Evolutionary conservation across 2,113 vertebrate genomes (phyloP).

Genomic region (Coreoperca whiteheadi): DNA sequence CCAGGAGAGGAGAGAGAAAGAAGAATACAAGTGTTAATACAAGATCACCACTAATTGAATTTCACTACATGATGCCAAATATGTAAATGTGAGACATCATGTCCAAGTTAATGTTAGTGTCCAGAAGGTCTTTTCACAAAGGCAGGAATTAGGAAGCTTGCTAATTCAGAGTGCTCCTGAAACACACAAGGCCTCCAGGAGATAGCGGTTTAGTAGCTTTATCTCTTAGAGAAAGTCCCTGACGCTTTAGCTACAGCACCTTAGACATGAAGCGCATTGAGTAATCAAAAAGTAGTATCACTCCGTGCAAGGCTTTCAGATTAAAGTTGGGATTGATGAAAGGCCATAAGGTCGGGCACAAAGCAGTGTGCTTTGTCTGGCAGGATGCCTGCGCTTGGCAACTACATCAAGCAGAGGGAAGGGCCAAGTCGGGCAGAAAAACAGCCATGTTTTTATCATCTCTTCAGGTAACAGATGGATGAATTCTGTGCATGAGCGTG

Average conservation of each 20-base stretch:
- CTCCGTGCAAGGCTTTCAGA: not conserved
- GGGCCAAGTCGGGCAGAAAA: slow-evolving; percentile 32
- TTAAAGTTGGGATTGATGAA: slow-evolving; percentile 4
- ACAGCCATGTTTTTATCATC: slow-evolving; percentile 52
- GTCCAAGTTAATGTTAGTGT: not conserved
- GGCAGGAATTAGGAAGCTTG: not conserved
- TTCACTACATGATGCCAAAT: not conserved
- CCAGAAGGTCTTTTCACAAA: not conserved
- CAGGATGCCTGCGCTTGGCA: slow-evolving; percentile 36
- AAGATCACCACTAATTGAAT: not conserved
- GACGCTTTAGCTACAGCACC: not conserved
- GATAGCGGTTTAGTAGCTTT: not conserved
- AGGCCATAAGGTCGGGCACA: slow-evolving; percentile 11
- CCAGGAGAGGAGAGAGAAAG: slow-evolving; percentile 10
- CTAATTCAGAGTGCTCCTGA: not conserved
- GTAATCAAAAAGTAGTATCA: not conserved
- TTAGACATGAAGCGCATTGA: not conserved
- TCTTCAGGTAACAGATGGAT: slow-evolving; percentile 67
- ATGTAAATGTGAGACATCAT: slow-evolving; percentile 6
- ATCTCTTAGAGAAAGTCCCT: not conserved
- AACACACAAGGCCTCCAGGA: slow-evolving; percentile 1
- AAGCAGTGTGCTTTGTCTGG: slow-evolving; percentile 23
- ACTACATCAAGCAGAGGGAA: not conserved
- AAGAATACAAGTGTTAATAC: slow-evolving; percentile 24
- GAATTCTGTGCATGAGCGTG: slow-evolving; percentile 41